Percentiles rank a stretch among this genome's conserved stretches.
Evolutionary conservation across 2,797 vertebrate genomes (phyloP).

Genomic region (Heteromormyrus szaboi): DNA sequence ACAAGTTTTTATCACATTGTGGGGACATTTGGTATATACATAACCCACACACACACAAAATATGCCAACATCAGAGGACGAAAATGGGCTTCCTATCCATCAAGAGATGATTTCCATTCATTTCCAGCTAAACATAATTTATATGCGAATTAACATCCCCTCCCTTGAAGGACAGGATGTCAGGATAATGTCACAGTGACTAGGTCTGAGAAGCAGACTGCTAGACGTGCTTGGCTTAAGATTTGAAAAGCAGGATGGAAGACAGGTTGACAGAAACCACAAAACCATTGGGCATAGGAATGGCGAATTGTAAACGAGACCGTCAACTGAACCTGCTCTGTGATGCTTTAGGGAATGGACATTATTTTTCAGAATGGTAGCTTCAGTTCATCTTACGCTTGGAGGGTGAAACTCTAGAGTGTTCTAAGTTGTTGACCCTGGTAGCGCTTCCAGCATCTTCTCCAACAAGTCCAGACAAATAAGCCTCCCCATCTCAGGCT

Average conservation of each 20-base stretch:
- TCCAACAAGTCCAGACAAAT: background rate
- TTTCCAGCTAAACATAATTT: conserved; percentile 2
- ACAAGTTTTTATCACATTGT: background rate
- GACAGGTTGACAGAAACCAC: background rate
- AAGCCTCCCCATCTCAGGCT: background rate
- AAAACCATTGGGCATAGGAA: background rate
- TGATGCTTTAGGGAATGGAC: background rate
- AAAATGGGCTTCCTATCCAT: background rate
- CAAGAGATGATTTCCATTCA: background rate
- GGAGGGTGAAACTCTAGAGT: background rate
- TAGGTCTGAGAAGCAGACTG: background rate
- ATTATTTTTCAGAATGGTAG: background rate
- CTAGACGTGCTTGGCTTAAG: background rate
- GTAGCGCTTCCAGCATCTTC: background rate
- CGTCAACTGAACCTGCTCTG: background rate
- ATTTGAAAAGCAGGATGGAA: background rate
- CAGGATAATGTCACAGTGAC: background rate
- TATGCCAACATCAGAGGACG: background rate
- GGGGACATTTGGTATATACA: background rate
- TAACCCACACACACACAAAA: background rate
- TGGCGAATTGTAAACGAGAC: background rate
- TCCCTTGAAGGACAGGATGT: conserved; percentile 4
- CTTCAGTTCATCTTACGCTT: background rate
- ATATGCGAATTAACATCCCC: background rate
- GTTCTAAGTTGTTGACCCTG: background rate